Conservation (phyloP, 53 echinoderm and acorn worm genomes). For the Stichopus horrens region DNA sequence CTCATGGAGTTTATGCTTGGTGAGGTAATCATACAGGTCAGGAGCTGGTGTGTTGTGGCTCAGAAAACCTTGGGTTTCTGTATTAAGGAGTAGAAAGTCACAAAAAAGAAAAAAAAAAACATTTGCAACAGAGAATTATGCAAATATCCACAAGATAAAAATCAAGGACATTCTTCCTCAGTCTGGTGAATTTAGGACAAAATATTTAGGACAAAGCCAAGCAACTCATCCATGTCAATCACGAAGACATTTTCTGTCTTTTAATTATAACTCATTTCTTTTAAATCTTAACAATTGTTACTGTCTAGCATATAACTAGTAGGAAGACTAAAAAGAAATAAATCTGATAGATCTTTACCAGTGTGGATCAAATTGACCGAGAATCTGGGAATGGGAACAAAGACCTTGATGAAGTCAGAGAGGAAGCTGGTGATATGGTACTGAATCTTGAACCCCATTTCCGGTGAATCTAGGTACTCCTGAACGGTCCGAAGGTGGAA, state of each 20-base stretch:
- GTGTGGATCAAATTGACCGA: constrained; percentile 4
- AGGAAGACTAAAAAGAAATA: too few species aligned
- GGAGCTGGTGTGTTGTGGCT: constrained; percentile 89
- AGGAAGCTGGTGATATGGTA: constrained; percentile 92
- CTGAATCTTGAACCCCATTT: constrained; percentile 85
- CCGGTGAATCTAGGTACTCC: constrained; percentile 68
- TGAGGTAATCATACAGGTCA: constrained; percentile 78
- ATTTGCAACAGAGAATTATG: too few species aligned
- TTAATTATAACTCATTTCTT: too few species aligned
- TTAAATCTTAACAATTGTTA: too few species aligned
- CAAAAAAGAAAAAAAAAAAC: not conserved
- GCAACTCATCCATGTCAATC: too few species aligned
- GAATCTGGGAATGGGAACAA: constrained; percentile 56
- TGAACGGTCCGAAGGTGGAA: constrained; percentile 96
- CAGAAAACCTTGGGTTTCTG: constrained; percentile 74
- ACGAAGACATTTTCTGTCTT: too few species aligned
- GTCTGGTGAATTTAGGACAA: too few species aligned
- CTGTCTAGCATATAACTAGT: too few species aligned
- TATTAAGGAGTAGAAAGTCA: not conserved
- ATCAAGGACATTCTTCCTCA: too few species aligned
- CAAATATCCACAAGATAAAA: too few species aligned
- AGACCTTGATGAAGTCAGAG: constrained; percentile 75
- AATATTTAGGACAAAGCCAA: too few species aligned
- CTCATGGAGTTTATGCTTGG: constrained; percentile 59
- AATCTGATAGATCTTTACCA: constrained; percentile 3